Base-by-base conservation (phyloP, 1,140 invertebrate species). In the Pseudomyrmex flavicornis region DNA sequence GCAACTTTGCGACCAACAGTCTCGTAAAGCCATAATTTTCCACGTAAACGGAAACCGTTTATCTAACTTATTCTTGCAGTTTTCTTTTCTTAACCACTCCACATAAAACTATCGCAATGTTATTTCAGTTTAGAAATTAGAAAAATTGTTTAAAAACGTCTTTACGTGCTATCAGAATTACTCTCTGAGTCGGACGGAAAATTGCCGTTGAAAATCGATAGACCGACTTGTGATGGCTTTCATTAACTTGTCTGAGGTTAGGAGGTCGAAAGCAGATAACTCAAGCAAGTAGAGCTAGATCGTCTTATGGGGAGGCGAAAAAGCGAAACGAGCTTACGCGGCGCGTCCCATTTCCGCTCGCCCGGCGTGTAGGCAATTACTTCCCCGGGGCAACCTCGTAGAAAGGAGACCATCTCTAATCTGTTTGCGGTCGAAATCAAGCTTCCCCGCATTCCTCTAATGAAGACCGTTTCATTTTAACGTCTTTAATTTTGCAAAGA, bases 351-450 rank as follows among this genome's bases (percentile, higher is more conserved):
- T 91, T 90, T 89, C 85, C 84, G 73, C 17, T 44, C 66, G 56
- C 22, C 35, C 66, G 26, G 17, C 46, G 72, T 59, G 80, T 82
- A 88, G 87, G 68, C 85, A 85, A 89, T 89, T 89, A 86, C 84
- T 88, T 86, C 61, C 74, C 9, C 35, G 26, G n/a, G 61, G 75
- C 74, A 20, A 75, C 26, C 73, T 52, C 56, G 54, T 52, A 46
- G 62, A 73, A 88, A 76, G 26, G 63, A 75, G 44, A 54, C 80
- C 65, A 54, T 26, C 69, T 85, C 85, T 91, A 90, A 92, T 91
- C 85, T 87, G 90, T 90, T 91, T 90, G 85, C 61, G 72, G 80
- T 52, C 69, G 77, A 86, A 91, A 87, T 87, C 85, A 80, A 46
- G 59, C 61, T 76, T 63, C 50, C 35, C 73, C 48, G 63, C 82